These are phyloP conservation scores for Heteromyza rotundicornis DNA, from an alignment of 2,888 invertebrate species.

Conservation along the genomic window DNA sequence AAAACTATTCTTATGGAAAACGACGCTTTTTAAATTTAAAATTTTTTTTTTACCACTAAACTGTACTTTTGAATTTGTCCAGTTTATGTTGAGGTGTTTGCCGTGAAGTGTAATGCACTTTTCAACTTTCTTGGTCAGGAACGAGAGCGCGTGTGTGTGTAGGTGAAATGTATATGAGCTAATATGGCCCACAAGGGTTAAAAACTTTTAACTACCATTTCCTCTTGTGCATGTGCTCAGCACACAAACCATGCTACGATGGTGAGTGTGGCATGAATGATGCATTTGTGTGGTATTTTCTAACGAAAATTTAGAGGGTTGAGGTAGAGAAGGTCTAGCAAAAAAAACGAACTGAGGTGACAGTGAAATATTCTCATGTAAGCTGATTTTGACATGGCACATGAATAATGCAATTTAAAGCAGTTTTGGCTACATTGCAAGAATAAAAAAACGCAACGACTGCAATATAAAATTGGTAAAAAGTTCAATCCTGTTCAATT, in stretches of 20 bases:
- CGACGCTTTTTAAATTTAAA: too few relatives aligned
- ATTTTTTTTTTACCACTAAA: too few relatives aligned
- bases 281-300: not conserved
- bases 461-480: too few relatives aligned
- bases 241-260: not conserved
- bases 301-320: not conserved
- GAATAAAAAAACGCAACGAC: too few relatives aligned
- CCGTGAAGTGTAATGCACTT: not conserved
- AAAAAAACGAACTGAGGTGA: not conserved
- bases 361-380: not conserved
- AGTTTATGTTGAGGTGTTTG: conserved; percentile 1
- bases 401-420: not conserved
- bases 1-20: too few relatives aligned
- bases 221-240: not conserved
- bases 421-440: too few relatives aligned
- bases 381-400: not conserved
- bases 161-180: too few relatives aligned
- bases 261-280: not conserved
- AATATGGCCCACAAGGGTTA: not conserved
- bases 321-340: not conserved
- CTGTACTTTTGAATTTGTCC: too few relatives aligned
- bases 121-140: not conserved
- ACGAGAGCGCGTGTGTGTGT: not conserved
- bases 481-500: too few relatives aligned
- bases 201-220: not conserved